Percentiles rank a stretch among this genome's conserved stretches.
Evolutionary conservation across 2,797 vertebrate species (phyloP).

Genomic region (Diplodus puntazzo): DNA sequence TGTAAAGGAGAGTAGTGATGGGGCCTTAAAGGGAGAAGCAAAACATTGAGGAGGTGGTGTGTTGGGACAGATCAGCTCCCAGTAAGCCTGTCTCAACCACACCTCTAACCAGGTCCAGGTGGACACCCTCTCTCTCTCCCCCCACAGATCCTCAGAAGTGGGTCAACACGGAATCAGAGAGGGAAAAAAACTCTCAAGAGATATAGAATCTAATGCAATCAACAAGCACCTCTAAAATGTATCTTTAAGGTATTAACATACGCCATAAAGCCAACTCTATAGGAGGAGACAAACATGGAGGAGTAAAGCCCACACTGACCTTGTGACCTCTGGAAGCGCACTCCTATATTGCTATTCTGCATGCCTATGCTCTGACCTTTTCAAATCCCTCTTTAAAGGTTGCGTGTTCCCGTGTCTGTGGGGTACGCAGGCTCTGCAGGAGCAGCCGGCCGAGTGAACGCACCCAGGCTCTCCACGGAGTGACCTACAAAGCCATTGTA

Average conservation of each 20-base stretch:
- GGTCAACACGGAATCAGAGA: slow-evolving; percentile 66
- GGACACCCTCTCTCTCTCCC: slow-evolving; percentile 65
- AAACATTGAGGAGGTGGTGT: slow-evolving; percentile 52
- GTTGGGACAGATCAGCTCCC: slow-evolving; percentile 43
- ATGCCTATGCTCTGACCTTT: slow-evolving; percentile 83
- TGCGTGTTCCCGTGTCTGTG: slow-evolving; percentile 75
- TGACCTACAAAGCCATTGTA: slow-evolving; percentile 86
- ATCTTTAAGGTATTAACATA: slow-evolving; percentile 38
- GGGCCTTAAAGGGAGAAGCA: slow-evolving; percentile 43
- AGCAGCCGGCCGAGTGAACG: slow-evolving; percentile 70
- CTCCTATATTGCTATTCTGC: slow-evolving; percentile 83
- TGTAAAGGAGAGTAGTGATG: slow-evolving; percentile 44
- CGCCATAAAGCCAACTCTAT: slow-evolving; percentile 25
- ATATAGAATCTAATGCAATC: slow-evolving; percentile 33
- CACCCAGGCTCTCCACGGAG: slow-evolving; percentile 70
- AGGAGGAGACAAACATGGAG: slow-evolving; percentile 39
- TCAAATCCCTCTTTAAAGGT: slow-evolving; percentile 86
- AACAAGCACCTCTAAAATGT: slow-evolving; percentile 25
- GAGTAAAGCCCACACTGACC: slow-evolving; percentile 75
- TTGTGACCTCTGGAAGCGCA: slow-evolving; percentile 69
- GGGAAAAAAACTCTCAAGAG: slow-evolving; percentile 18
- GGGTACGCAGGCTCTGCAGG: slow-evolving; percentile 68
- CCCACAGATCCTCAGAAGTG: slow-evolving; percentile 70
- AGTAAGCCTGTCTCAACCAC: slow-evolving; percentile 62
- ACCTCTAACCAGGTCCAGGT: slow-evolving; percentile 80